Evolutionary conservation across 2,888 invertebrate genomes (phyloP).

Genomic region (Podabrus alpinus): DNA sequence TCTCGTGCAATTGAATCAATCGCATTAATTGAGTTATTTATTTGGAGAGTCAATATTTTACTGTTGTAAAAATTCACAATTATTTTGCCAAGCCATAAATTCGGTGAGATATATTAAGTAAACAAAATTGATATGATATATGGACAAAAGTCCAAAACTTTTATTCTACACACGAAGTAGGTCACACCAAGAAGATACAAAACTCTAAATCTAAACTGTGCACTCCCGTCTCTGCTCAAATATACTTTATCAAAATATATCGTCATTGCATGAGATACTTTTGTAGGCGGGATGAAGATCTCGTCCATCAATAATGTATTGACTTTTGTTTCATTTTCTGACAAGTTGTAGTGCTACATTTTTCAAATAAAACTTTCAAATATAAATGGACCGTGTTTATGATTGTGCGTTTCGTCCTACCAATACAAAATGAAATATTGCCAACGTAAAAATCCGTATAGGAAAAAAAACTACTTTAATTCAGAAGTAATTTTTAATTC

Average conservation of each 20-base stretch:
- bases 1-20: background rate
- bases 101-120: constrained; percentile 24
- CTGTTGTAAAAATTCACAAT: background rate
- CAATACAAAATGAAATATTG: background rate
- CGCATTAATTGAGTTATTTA: background rate
- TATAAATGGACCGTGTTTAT: constrained; percentile 52
- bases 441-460: background rate
- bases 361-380: constrained; percentile 52
- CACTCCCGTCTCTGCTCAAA: constrained; percentile 44
- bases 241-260: constrained; percentile 51
- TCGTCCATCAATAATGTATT: constrained; percentile 49
- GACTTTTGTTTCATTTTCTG: constrained; percentile 50
- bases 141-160: constrained; percentile 45
- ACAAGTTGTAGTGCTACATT: constrained; percentile 48
- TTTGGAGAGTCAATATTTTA: background rate
- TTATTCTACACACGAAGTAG: constrained; percentile 46
- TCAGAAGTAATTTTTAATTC: constrained; percentile 38
- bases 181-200: constrained; percentile 41
- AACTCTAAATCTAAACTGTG: constrained; percentile 43
- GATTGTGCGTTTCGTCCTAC: constrained; percentile 36
- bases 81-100: constrained; percentile 9
- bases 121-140: constrained; percentile 42
- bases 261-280: constrained; percentile 47
- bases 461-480: background rate
- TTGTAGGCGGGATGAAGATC: constrained; percentile 39